Percentiles rank a stretch among this genome's conserved stretches.
Conservation (phyloP, 30 jellyfish, hydroid and myxozoan species). For the Cassiopea xamachana region DNA sequence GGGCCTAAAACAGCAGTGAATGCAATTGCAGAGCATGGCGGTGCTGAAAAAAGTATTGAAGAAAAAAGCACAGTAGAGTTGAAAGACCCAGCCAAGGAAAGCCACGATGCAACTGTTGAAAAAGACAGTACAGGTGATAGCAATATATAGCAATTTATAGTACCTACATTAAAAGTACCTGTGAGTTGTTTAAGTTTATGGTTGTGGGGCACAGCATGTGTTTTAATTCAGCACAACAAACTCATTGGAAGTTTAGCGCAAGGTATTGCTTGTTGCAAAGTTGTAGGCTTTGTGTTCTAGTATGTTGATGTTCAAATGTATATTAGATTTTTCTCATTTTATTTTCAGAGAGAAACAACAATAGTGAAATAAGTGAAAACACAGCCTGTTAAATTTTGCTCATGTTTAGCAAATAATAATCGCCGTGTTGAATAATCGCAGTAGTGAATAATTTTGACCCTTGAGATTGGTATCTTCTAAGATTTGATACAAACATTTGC, state of each 20-base stretch:
- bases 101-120: slow-evolving; percentile 4
- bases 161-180: neutral
- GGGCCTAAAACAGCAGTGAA: slow-evolving; percentile 12
- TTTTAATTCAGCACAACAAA: neutral
- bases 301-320: neutral
- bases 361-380: too few relatives aligned
- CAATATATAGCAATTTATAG: neutral
- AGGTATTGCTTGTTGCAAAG: neutral
- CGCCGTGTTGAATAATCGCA: too few relatives aligned
- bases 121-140: neutral
- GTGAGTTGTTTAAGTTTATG: neutral
- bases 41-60: neutral
- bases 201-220: neutral
- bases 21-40: neutral
- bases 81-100: neutral
- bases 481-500: too few relatives aligned
- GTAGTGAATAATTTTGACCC: too few relatives aligned
- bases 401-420: too few relatives aligned
- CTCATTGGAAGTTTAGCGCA: neutral
- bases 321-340: too few relatives aligned
- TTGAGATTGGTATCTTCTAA: too few relatives aligned
- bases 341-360: too few relatives aligned
- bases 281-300: neutral
- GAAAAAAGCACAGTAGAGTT: neutral
- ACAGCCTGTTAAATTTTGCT: too few relatives aligned